Evolutionary conservation across 1,140 invertebrate species (phyloP).

Genomic region (Platorchestia sp.): DNA sequence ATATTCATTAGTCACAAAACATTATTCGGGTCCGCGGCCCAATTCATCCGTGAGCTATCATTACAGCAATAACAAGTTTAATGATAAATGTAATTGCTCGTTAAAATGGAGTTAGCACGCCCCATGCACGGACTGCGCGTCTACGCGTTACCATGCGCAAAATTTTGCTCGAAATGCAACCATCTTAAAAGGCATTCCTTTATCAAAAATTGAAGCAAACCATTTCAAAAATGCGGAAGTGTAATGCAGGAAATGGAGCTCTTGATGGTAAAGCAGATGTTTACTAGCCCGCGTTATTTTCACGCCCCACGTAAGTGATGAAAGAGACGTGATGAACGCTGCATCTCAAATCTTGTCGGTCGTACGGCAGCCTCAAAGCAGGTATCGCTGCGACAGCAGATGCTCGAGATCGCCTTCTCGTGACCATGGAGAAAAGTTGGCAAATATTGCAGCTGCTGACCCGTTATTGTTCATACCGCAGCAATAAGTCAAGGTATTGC

Average conservation of each 20-base stretch:
- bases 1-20: neutral
- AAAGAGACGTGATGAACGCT: neutral
- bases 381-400: neutral
- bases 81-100: constrained; percentile 1
- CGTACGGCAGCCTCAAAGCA: neutral
- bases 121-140: neutral
- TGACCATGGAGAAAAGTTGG: neutral
- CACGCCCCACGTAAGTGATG: neutral
- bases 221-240: too few species aligned
- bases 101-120: neutral
- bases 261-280: too few species aligned
- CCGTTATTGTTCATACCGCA: constrained; percentile 14
- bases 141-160: neutral
- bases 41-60: neutral
- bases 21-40: neutral
- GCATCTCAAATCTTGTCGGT: neutral
- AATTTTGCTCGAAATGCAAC: neutral
- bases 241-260: too few species aligned
- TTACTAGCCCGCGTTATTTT: neutral
- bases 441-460: constrained; percentile 10
- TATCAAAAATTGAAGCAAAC: neutral
- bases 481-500: constrained; percentile 39
- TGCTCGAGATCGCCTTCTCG: neutral
- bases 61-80: constrained; percentile 1
- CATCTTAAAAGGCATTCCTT: neutral